Percentiles rank a stretch among this genome's conserved stretches.
Evolutionary conservation across 2,113 vertebrate genomes (phyloP).

Genomic region (Accipiter cooperii): DNA sequence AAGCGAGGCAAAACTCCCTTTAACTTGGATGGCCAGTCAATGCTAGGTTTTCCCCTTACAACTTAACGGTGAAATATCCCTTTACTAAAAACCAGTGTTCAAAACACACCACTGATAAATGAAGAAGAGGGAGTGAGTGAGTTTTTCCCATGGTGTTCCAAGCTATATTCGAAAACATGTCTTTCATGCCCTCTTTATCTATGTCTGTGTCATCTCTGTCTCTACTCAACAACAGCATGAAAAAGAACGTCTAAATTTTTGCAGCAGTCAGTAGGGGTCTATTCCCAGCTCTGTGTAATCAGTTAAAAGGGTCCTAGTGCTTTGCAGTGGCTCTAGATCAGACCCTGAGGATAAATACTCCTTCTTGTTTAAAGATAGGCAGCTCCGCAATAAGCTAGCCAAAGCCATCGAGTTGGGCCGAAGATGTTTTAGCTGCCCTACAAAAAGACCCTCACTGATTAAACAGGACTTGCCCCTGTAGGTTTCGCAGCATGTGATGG

Average conservation of each 20-base stretch:
- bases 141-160: background rate
- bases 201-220: background rate
- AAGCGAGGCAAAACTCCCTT: background rate
- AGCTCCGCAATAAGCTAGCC: background rate
- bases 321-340: background rate
- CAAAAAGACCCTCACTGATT: background rate
- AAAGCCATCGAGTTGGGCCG: accelerated
- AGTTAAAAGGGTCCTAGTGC: background rate
- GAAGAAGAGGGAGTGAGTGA: background rate
- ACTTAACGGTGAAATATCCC: background rate
- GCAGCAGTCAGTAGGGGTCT: background rate
- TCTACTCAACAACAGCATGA: background rate
- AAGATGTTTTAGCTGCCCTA: background rate
- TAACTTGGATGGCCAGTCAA: background rate
- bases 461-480: background rate
- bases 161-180: background rate
- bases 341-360: background rate
- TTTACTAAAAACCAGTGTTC: background rate
- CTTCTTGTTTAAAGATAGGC: background rate
- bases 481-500: background rate
- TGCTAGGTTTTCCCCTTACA: background rate
- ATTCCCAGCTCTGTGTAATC: background rate
- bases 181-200: background rate
- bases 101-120: background rate
- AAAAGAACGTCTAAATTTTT: background rate